Evolutionary conservation across 1,140 invertebrate species (phyloP), one percentile per base, ranked within the genome.

Genomic region (Oreohelix idahoensis): DNA sequence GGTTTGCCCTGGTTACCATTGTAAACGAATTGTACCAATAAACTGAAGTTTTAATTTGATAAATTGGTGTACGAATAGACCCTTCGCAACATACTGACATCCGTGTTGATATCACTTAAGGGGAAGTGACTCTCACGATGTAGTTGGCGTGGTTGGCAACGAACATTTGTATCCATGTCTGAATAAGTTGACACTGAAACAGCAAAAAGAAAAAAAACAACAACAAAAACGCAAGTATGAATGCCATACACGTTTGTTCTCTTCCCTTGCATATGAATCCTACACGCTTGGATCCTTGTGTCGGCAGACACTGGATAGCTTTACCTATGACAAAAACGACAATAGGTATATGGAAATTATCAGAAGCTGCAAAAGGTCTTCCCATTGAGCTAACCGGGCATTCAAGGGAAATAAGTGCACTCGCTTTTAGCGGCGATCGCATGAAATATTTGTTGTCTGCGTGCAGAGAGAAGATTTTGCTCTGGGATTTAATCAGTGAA

Each of bases 401-500:
- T 80, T 75, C 69, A 26, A 45, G 75, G 42, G 26, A 77, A 26
- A 81, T 88, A 11, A 79, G 81, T 42, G 83, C 83, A 26, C 42
- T 90, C 0, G n/a, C 70, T 66, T 87, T 90, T 71, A 84, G 83
- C 32, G 76, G 77, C 29, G 53, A 58, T 63, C 74, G 23, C 13
- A 35, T 51, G 2, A 45, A 32, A 53, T 70, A 86, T 26, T 79
- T 90, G 8, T 85, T 86, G 74, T 87, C 88, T 13, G 86, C 84
- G 45, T 88, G 85, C 35, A 84, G 82, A 5, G 88, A 90, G 51
- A 86, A 89, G 45, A 79, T 89, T 10, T 85, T 90, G 42, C 74
- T 87, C 8, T 90, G 89, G 89, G 85, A 87, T 80, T 81, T 89
- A 20, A 63, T 66, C 15, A 29, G 58, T 63, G 74, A 45, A 63